Base-by-base conservation (phyloP, 2,113 vertebrate species). In the Eptesicus fuscus region DNA sequence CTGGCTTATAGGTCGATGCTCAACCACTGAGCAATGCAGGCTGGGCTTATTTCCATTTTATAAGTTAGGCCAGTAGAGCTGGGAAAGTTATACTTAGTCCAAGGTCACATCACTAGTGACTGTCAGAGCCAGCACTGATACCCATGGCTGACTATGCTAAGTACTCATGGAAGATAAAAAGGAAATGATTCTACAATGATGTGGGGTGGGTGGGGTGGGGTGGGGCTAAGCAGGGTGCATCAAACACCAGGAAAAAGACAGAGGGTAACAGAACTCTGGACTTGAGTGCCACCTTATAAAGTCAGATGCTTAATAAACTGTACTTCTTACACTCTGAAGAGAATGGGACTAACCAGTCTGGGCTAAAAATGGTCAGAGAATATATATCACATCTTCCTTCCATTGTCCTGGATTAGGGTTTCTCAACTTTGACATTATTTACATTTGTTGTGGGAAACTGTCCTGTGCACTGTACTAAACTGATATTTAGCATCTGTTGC, bases 211-310 rank as follows among this genome's bases (percentile, higher is more conserved):
- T 5, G 23, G 40, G 35, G n/a, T 59, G 56, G 9, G 56, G 23
- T 59, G 23, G 9, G 13, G 7, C 22, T 67, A 3, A 2, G 5
- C n/a, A 40, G 28, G 2, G 18, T 16, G 1, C 2, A 22, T 20
- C 35, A 30, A 30, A 67, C 14, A 91, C 14, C 11, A 69, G 10
- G 17, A 14, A 35, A 78, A 63, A 79, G 16, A 10, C 20, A 69
- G 93, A 61, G 13, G 0, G 18, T 12, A 47, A n/a, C 1, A 40
- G 40, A 73, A 28, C 16, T 40, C 30, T 8, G 0, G 17, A 10
- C 28, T 49, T 9, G 2, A 22, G 9, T 5, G 7, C 1, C 4
- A 9, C 1, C 22, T 13, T 17, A n/a, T 32, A 14, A 42, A 28
- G 76, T 85, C 25, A 89, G 53, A 73, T 42, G 12, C 88, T 76